Evolutionary conservation across 2,888 invertebrate genomes (phyloP).

Genomic region (Apotomis turbidana): DNA sequence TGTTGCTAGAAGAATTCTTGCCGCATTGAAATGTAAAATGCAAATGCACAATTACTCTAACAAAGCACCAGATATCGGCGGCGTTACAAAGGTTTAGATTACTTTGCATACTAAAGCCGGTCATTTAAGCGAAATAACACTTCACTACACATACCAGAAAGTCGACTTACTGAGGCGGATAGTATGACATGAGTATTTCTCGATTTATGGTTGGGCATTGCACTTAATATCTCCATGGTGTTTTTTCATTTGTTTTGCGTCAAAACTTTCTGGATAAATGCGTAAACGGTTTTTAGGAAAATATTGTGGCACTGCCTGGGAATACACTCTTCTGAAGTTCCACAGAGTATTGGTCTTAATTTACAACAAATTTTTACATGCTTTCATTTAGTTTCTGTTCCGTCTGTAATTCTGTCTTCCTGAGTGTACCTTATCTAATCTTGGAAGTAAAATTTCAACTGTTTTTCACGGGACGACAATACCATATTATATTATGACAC

Average conservation of each 20-base stretch:
- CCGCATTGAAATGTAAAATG: conserved; percentile 34
- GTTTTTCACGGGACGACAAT: too few species aligned
- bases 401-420: too few species aligned
- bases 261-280: background rate
- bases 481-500: too few species aligned
- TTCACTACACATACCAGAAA: background rate
- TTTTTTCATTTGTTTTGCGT: background rate
- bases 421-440: too few species aligned
- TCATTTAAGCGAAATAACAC: background rate
- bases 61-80: conserved; percentile 13
- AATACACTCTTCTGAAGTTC: too few species aligned
- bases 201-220: background rate
- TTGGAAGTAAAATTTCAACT: too few species aligned
- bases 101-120: conserved; percentile 9
- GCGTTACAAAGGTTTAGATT: conserved; percentile 16
- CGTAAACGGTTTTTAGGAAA: too few species aligned
- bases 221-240: background rate
- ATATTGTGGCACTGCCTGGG: too few species aligned
- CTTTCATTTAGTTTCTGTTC: too few species aligned
- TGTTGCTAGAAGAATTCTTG: conserved; percentile 20
- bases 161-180: background rate
- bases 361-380: too few species aligned
- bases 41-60: conserved; percentile 17
- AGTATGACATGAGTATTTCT: background rate
- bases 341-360: too few species aligned